Evolutionary conservation across 2,888 invertebrate genomes (phyloP), one percentile per base, ranked within the genome.

Genomic region (Rhogogaster chlorosoma): DNA sequence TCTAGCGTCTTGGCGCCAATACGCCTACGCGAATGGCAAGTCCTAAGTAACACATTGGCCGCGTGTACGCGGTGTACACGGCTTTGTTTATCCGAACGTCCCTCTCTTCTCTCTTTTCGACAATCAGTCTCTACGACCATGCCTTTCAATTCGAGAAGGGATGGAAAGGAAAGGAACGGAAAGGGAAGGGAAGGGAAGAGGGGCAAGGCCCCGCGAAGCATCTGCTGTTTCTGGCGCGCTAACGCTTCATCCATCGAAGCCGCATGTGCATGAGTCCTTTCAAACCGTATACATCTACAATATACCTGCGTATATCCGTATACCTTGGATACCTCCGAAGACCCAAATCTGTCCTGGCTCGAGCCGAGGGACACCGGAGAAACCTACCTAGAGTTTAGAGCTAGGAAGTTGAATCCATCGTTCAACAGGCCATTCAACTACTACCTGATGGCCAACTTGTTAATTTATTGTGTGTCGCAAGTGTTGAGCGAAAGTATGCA

Each of bases 1-100:
- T 78, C 18, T 53, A 57, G n/a, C 53, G 38, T 38, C 36, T 42
- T 80, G 80, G 80, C 80, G 80, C 61, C 80, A 73, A 38, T 38
- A 80, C 80, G 38, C 57, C 80, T 32, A 80, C 80, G 61, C 80
- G 1, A 80, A 61, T 49, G 80, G 36, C 61, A 61, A 80, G 18
- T 36, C 38, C 80, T 36, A 15, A 61, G 57, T 38, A 61, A 36
- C 36, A 38, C 26, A 7, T 18, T 49, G 57, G 36, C 6, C 57
- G 61, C 61, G 61, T 42, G 71, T 73, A 73, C 42, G 38, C 38
- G 71, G n/a, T 42, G 38, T 73, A 73, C 10, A 73, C 71, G 38
- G 29, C 80, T 80, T 80, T 80, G 80, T 80, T 80, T 80, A 80
- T 80, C 22, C 38, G 36, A 61, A 61, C 80, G 22, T 61, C 36